Percentiles rank a stretch among this genome's conserved stretches.
These are phyloP conservation scores for Chrysopa pallens DNA, from an alignment of 1,140 invertebrate species.

Conservation along the genomic window DNA sequence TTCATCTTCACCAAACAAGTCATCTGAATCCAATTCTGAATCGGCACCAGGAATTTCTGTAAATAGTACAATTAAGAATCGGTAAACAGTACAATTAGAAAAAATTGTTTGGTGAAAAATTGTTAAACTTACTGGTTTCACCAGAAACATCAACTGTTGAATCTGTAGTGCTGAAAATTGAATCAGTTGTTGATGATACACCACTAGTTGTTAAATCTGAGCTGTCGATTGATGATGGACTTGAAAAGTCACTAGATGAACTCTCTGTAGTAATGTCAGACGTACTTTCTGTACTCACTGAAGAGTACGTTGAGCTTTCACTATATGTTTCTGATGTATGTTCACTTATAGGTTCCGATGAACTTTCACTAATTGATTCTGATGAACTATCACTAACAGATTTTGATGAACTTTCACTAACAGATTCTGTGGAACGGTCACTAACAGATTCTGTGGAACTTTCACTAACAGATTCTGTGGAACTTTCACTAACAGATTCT, in stretches of 20 bases:
- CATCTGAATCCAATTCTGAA: too few species aligned
- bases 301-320: too few species aligned
- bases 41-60: too few species aligned
- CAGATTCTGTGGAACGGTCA: constrained; percentile 5
- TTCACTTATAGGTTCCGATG: constrained; percentile 4
- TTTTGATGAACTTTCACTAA: constrained; percentile 1
- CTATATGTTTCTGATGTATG: too few species aligned
- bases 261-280: constrained; percentile 5
- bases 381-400: constrained; percentile 8
- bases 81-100: too few species aligned
- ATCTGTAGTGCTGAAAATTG: constrained; percentile 3
- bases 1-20: too few species aligned
- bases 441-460: constrained; percentile 6
- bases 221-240: not conserved
- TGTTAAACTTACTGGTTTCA: too few species aligned
- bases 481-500: constrained; percentile 1
- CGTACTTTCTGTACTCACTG: constrained; percentile 4
- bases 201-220: constrained; percentile 1
- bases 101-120: too few species aligned
- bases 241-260: constrained; percentile 2
- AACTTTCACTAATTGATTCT: constrained; percentile 8
- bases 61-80: too few species aligned
- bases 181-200: not conserved
- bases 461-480: constrained; percentile 3
- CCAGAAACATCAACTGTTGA: not conserved